Evolutionary conservation across 2,888 invertebrate species (phyloP).

Genomic region (Galerucella nymphaeae): DNA sequence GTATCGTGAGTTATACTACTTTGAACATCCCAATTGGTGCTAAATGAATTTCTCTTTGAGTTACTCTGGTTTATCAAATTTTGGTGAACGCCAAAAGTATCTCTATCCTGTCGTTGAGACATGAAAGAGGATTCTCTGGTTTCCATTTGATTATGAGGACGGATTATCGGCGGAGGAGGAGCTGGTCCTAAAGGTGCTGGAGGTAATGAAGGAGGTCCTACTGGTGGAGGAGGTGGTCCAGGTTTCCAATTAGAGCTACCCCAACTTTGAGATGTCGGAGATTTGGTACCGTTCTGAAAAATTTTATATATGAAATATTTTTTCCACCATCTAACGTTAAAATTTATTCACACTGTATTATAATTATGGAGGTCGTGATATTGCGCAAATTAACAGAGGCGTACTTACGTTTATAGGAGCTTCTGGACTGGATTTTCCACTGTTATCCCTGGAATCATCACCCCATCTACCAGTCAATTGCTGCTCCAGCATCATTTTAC

Average conservation of each 20-base stretch:
- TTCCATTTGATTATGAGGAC: constrained; percentile 74
- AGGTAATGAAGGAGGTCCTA: constrained; percentile 67
- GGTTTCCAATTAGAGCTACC: constrained; percentile 65
- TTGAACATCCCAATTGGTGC: constrained; percentile 65
- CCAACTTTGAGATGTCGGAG: constrained; percentile 62
- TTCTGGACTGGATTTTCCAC: constrained; percentile 60
- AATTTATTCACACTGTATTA: background rate
- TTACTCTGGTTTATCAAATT: constrained; percentile 64
- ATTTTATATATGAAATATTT: too few relatives aligned
- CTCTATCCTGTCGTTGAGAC: constrained; percentile 76
- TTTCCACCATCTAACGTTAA: background rate
- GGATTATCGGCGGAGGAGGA: constrained; percentile 69
- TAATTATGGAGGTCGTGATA: background rate
- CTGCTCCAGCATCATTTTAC: constrained; percentile 86
- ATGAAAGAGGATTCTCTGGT: constrained; percentile 70
- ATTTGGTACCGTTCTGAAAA: constrained; percentile 61
- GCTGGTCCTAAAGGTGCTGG: constrained; percentile 72
- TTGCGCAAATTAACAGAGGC: too few relatives aligned
- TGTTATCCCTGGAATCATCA: constrained; percentile 69
- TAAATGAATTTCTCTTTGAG: constrained; percentile 64
- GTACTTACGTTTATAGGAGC: constrained; percentile 55
- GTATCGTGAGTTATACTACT: constrained; percentile 60
- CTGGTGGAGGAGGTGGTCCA: constrained; percentile 75
- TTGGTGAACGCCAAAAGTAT: constrained; percentile 80
- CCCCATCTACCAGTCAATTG: constrained; percentile 78